A percentile compares a stretch with the other conserved stretches of the same genome.
Conservation (phyloP, 2,113 vertebrate species). For the Anguilla japonica region DNA sequence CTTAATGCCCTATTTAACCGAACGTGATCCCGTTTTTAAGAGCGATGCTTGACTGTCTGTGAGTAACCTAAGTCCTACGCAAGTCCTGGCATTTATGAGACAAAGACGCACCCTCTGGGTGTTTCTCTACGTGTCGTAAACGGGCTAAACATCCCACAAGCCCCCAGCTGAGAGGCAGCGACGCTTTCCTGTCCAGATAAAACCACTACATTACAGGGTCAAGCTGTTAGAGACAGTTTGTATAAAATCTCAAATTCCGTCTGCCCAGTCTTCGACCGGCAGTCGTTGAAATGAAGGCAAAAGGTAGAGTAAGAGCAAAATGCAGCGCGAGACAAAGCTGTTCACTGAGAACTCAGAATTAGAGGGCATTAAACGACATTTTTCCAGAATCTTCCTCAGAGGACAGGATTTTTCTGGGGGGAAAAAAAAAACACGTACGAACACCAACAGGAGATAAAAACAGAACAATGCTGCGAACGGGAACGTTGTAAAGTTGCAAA, state of each 20-base stretch:
- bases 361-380: neutral
- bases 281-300: neutral
- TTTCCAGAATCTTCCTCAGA: neutral
- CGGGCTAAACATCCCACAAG: neutral
- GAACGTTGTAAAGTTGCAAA: too few relatives aligned
- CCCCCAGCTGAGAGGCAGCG: neutral
- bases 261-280: neutral
- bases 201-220: neutral
- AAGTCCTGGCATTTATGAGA: neutral
- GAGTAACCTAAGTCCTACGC: too few relatives aligned
- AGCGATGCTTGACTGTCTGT: neutral
- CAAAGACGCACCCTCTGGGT: neutral
- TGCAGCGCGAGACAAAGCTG: neutral
- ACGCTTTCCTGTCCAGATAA: neutral
- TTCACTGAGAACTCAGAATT: neutral
- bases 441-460: neutral
- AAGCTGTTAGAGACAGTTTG: neutral
- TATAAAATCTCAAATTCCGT: constrained; percentile 3
- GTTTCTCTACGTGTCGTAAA: neutral
- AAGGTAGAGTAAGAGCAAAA: neutral
- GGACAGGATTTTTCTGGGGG: too few relatives aligned
- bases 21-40: neutral
- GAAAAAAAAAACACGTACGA: too few relatives aligned
- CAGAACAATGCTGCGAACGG: too few relatives aligned
- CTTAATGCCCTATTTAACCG: neutral